Percentiles rank a stretch among this genome's conserved stretches.
Evolutionary conservation across 2,888 invertebrate genomes (phyloP).

Genomic region (Atherix ibis): DNA sequence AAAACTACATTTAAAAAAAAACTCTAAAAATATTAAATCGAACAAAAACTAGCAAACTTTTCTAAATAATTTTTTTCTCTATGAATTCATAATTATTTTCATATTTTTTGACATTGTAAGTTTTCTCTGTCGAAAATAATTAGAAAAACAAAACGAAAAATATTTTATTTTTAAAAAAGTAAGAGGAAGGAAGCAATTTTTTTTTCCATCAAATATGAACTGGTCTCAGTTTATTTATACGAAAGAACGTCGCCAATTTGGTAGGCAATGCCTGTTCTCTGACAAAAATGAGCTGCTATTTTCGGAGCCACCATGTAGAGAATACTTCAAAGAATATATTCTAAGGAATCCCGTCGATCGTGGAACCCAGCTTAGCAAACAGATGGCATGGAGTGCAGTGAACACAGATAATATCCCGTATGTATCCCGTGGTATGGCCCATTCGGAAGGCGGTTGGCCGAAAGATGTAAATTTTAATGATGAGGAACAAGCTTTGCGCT

Average conservation of each 20-base stretch:
- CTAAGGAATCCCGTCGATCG: slow-evolving; percentile 43
- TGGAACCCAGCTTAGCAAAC: slow-evolving; percentile 41
- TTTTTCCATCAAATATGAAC: slow-evolving; percentile 6
- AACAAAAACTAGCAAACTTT: too few species aligned
- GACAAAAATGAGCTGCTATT: slow-evolving; percentile 47
- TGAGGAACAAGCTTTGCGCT: slow-evolving; percentile 54
- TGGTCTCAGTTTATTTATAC: slow-evolving; percentile 12
- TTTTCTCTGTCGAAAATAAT: too few species aligned
- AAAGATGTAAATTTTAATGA: slow-evolving; percentile 49
- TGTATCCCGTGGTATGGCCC: slow-evolving; percentile 43
- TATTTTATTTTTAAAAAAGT: too few species aligned
- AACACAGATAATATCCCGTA: slow-evolving; percentile 25
- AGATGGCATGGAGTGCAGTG: slow-evolving; percentile 20
- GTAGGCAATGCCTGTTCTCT: slow-evolving; percentile 53
- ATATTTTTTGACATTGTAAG: too few species aligned
- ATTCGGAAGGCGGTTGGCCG: slow-evolving; percentile 75
- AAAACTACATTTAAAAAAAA: too few species aligned
- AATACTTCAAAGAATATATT: slow-evolving; percentile 36
- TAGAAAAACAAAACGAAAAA: too few species aligned
- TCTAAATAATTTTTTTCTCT: too few species aligned
- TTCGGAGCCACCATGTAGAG: slow-evolving; percentile 43
- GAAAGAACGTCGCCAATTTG: slow-evolving; percentile 48
- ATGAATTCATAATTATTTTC: too few species aligned
- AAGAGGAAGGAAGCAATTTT: too few species aligned
- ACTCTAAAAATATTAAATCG: too few species aligned